Evolutionary conservation across 1,140 invertebrate genomes (phyloP), one percentile per base, ranked within the genome.

Genomic region (Parasteatoda tepidariorum): DNA sequence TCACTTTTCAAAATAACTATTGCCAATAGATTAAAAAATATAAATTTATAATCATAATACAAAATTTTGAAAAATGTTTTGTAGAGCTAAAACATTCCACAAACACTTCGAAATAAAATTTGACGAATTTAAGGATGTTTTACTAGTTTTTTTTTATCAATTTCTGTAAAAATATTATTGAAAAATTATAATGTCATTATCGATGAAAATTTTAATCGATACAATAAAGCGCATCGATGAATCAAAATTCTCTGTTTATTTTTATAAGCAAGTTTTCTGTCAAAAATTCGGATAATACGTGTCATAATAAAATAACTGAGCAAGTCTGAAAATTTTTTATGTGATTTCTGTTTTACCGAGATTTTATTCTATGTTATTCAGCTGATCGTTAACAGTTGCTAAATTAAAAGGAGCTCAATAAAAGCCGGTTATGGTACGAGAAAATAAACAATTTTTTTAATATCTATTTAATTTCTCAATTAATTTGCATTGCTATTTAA

Each of bases 191-290:
- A 48, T 7, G 41, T 48, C 11, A 4, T 0, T 34, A 67, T 67
- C 64, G 64, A 67, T 67, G n/a, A n/a, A n/a, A n/a, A n/a, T n/a
- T 28, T 38, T 31, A 4, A 4, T 6, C 3, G 34, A 22, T 34
- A 2, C 4, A 3, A 33, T n/a, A 48, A 18, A 18, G 3, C 26
- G 38, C 38, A 48, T 68, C 66, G 66, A 68, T 41, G 18, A 2
- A 15, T 31, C 33, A 24, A 1, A 48, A 68, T 24, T 22, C 33
- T 73, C 48, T 73, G 70, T 73, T 73, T 73, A 73, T 59, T 59
- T 73, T 73, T 73, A 24, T 68, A 28, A 70, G 48, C 24, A 48
- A 59, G 59, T 57, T 15, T 59, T n/a, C 70, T 73, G 70, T 73
- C 70, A 73, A 73, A 66, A 73, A 26, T 26, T 24, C 9, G 2